Conservation (phyloP, 2,888 invertebrate species). For the Drosophila niveifrons region DNA sequence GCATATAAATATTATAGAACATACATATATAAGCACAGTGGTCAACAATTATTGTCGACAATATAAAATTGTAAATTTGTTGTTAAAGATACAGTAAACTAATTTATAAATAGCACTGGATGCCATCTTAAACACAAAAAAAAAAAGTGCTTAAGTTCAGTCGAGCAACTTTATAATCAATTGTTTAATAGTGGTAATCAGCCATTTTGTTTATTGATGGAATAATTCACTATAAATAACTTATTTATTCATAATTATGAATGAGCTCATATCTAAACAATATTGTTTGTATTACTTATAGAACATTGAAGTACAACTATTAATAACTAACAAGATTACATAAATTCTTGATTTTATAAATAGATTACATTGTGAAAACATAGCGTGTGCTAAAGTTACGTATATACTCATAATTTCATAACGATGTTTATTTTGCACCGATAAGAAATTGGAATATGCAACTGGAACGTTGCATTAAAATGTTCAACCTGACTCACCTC, state of each 20-base stretch:
- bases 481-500: background rate
- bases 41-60: background rate
- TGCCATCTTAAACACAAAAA: background rate
- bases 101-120: no score
- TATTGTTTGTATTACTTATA: background rate
- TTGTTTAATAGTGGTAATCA: background rate
- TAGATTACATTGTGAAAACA: background rate
- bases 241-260: background rate
- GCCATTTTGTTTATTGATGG: no score
- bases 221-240: background rate
- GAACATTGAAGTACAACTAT: background rate
- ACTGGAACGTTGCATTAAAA: background rate
- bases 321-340: background rate
- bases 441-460: constrained; percentile 4
- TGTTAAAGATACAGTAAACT: no score
- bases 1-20: constrained; percentile 6
- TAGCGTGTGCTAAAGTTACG: background rate
- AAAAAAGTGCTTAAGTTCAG: background rate
- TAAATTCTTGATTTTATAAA: background rate
- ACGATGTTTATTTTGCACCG: background rate
- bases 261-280: background rate
- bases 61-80: no score
- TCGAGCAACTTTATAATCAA: background rate
- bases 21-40: constrained; percentile 1
- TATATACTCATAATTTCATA: background rate